These are phyloP conservation scores for Nicator chloris DNA, from an alignment of 2,113 vertebrate species.

Conservation along the genomic window DNA sequence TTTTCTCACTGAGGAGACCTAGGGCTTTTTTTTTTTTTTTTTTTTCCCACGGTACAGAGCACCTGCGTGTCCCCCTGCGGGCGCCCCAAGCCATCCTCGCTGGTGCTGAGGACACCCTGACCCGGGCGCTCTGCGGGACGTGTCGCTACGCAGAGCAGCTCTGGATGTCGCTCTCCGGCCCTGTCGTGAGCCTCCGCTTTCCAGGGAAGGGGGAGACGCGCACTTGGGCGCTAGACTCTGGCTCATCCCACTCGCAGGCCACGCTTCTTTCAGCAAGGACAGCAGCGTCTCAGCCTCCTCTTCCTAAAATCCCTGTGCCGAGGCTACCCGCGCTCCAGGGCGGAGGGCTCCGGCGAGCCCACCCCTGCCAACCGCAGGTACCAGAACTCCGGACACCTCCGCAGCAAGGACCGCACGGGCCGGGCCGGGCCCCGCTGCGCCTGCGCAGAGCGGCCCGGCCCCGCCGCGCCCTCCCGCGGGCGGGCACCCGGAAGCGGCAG, in stretches of 20 bases:
- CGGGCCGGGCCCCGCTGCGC: neutral
- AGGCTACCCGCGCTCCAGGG: too few relatives aligned
- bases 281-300: neutral
- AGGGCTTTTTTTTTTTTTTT: accelerated
- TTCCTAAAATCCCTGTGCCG: neutral
- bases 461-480: too few relatives aligned
- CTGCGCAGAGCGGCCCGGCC: too few relatives aligned
- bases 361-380: accelerated
- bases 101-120: accelerated
- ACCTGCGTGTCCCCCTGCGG: accelerated
- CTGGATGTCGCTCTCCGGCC: neutral
- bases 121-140: neutral
- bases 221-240: accelerated
- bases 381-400: accelerated
- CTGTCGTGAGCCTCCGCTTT: neutral
- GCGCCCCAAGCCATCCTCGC: neutral
- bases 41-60: neutral
- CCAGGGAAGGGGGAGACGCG: accelerated
- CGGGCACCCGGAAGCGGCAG: too few relatives aligned
- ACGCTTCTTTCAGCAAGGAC: neutral
- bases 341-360: accelerated
- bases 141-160: accelerated
- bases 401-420: accelerated
- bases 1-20: neutral
- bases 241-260: neutral